A percentile compares a stretch with the other conserved stretches of the same genome.
Evolutionary conservation across 2,888 invertebrate genomes (phyloP).

Genomic region (Euplagia quadripunctaria): DNA sequence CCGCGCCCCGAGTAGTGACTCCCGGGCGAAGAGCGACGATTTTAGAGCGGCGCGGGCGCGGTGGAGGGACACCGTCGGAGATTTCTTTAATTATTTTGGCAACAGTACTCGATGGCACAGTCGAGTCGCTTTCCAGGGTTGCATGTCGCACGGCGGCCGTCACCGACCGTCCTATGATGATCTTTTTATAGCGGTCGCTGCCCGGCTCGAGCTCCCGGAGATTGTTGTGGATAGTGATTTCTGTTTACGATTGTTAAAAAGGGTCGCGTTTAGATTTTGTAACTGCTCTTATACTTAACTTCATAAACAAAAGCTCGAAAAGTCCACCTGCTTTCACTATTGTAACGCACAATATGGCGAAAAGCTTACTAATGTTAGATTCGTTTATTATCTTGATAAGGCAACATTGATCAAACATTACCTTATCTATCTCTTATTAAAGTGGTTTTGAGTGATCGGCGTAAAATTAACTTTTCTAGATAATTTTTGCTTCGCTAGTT

Average conservation of each 20-base stretch:
- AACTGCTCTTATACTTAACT: background rate
- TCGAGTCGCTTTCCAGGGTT: conserved; percentile 87
- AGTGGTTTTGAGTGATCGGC: conserved; percentile 38
- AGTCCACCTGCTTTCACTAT: background rate
- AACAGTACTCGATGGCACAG: conserved; percentile 88
- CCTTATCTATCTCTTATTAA: conserved; percentile 40
- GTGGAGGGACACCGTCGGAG: conserved; percentile 89
- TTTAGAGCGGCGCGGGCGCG: conserved; percentile 88
- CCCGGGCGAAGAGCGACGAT: conserved; percentile 88
- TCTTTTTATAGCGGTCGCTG: conserved; percentile 87
- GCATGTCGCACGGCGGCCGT: conserved; percentile 83
- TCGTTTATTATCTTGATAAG: conserved; percentile 44
- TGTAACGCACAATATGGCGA: conserved; percentile 22
- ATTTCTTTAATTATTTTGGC: conserved; percentile 94
- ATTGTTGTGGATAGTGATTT: conserved; percentile 66
- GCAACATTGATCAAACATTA: conserved; percentile 47
- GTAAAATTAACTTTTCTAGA: conserved; percentile 38
- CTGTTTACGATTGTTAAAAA: conserved; percentile 68
- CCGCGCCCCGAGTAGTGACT: conserved; percentile 87
- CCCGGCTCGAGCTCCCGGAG: conserved; percentile 82
- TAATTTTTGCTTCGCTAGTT: conserved; percentile 10
- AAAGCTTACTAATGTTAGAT: conserved; percentile 23
- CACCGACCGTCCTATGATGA: conserved; percentile 82
- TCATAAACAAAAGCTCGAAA: background rate
- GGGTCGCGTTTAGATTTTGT: conserved; percentile 39